Conservation (phyloP, 2,888 invertebrate species). For the Seira ritae region DNA sequence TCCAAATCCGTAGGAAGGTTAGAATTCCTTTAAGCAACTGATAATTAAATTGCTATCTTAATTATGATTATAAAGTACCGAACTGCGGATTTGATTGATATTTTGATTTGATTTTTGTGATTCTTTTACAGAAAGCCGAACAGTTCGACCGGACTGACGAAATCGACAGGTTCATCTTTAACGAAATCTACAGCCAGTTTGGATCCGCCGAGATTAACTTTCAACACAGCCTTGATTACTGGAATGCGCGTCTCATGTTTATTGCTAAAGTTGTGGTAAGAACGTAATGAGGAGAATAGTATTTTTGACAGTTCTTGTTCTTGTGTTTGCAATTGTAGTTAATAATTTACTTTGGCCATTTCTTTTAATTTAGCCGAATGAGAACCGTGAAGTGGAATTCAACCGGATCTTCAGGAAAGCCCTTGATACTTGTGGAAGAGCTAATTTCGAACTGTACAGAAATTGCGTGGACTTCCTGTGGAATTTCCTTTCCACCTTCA, state of each 20-base stretch:
- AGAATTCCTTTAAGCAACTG: neutral
- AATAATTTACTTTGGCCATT: neutral
- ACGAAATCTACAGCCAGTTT: slow-evolving; percentile 39
- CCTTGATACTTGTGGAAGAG: slow-evolving; percentile 21
- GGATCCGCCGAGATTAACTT: slow-evolving; percentile 46
- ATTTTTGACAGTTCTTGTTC: too few species aligned
- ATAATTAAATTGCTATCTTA: slow-evolving; percentile 13
- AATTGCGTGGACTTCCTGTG: slow-evolving; percentile 22
- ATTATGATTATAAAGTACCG: too few species aligned
- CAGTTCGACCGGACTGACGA: slow-evolving; percentile 29
- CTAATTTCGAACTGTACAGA: slow-evolving; percentile 25
- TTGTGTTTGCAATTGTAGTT: neutral
- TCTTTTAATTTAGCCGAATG: slow-evolving; percentile 20
- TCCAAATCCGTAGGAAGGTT: slow-evolving; percentile 25
- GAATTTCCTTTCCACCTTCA: slow-evolving; percentile 4
- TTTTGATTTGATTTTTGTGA: too few species aligned
- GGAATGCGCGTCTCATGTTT: slow-evolving; percentile 43
- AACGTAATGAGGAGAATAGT: too few species aligned
- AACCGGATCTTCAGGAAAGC: slow-evolving; percentile 30
- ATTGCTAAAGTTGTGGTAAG: slow-evolving; percentile 40
- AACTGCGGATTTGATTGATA: too few species aligned
- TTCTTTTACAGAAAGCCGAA: neutral
- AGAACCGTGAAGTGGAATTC: slow-evolving; percentile 35
- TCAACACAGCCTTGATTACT: slow-evolving; percentile 33
- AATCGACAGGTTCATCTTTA: slow-evolving; percentile 48